Evolutionary conservation across 2,797 vertebrate genomes (phyloP).

Genomic region (Heterohyrax brucei): DNA sequence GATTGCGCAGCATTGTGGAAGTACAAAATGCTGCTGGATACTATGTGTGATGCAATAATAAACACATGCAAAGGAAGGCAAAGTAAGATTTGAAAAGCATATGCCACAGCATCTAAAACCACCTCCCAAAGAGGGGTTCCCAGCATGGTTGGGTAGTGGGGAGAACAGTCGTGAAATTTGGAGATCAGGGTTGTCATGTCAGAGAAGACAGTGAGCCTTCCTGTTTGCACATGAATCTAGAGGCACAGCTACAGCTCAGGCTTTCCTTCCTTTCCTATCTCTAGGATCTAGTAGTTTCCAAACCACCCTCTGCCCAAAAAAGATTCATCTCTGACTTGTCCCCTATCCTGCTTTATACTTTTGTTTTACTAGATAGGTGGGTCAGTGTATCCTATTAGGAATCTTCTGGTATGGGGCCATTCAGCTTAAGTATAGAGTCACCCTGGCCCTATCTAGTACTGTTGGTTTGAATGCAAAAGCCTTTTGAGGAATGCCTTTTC

Average conservation of each 20-base stretch:
- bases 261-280: slow-evolving; percentile 87
- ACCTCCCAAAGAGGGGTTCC: neutral
- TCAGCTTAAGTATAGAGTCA: neutral
- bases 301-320: neutral
- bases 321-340: neutral
- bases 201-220: slow-evolving; percentile 71
- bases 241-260: slow-evolving; percentile 86
- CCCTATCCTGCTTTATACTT: neutral
- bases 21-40: neutral
- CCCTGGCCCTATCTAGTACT: neutral
- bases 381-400: neutral
- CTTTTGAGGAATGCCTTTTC: neutral
- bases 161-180: slow-evolving; percentile 27
- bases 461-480: neutral
- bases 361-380: neutral
- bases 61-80: neutral
- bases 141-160: neutral
- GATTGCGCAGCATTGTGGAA: neutral
- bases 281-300: slow-evolving; percentile 60
- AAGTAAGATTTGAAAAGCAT: neutral
- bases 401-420: neutral
- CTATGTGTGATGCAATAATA: neutral
- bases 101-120: neutral
- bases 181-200: neutral
- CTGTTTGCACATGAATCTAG: slow-evolving; percentile 84